phyloP scores from a whole-genome alignment of 2,113 vertebrate genomes.

The Datnioides undecimradiatus region DNA sequence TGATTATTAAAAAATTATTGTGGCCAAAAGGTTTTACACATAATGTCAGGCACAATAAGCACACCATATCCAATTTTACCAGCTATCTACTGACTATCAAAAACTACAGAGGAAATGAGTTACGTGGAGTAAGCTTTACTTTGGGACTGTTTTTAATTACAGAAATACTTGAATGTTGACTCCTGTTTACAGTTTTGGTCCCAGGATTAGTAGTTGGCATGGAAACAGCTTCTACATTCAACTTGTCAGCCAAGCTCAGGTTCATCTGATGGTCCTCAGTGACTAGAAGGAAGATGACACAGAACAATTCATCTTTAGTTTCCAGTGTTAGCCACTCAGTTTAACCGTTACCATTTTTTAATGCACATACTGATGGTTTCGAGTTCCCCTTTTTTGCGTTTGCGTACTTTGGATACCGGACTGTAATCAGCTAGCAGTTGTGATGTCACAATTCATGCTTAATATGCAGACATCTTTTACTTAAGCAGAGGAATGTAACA shows the following conservation, averaged over 20 bases:
- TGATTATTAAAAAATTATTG: not conserved
- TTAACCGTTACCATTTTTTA: not conserved
- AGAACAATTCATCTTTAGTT: not conserved
- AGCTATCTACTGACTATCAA: not conserved
- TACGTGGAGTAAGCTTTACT: slow-evolving; percentile 4
- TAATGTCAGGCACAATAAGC: not conserved
- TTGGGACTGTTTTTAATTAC: slow-evolving; percentile 19
- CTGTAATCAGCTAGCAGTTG: not conserved
- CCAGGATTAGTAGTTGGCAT: not conserved
- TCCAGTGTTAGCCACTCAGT: not conserved
- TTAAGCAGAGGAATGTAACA: not conserved
- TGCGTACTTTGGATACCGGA: not conserved
- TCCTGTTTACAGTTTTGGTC: slow-evolving; percentile 41
- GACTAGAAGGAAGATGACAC: not conserved
- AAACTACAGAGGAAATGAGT: not conserved
- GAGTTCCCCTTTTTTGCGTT: not conserved
- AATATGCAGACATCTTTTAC: not conserved
- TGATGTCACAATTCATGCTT: not conserved
- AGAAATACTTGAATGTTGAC: slow-evolving; percentile 64
- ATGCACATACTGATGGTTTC: not conserved
- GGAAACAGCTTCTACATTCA: not conserved
- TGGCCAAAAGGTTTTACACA: not conserved
- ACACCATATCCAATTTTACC: not conserved
- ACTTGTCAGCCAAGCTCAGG: not conserved
- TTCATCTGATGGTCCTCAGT: not conserved